phyloP scores from a whole-genome alignment of 2,113 vertebrate species.

The Melozone crissalis region DNA sequence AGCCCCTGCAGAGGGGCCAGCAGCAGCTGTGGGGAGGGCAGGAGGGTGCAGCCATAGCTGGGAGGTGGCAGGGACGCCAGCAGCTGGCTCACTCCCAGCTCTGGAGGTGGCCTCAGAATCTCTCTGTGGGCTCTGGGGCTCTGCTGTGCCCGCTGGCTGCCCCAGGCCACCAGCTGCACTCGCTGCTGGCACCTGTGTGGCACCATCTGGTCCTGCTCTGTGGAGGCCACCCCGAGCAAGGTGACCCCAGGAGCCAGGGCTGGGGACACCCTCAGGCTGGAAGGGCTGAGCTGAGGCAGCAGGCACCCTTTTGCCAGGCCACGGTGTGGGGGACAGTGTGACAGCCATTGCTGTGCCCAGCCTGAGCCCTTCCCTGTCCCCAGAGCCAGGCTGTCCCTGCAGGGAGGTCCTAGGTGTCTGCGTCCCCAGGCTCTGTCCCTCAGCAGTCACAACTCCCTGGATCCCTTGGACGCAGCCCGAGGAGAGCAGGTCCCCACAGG shows the following conservation, averaged over 20 bases:
- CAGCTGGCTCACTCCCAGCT: not conserved
- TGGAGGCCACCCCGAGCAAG: accelerated
- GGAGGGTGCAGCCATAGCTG: not conserved
- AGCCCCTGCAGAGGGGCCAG: not conserved
- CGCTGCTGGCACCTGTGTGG: no score
- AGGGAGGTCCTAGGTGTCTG: accelerated
- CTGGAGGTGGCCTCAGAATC: not conserved
- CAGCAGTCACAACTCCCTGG: accelerated
- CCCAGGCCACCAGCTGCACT: no score
- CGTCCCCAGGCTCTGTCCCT: not conserved
- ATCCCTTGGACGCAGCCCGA: accelerated
- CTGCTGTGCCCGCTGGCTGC: no score
- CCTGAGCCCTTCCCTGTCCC: not conserved
- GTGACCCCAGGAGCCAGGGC: not conserved
- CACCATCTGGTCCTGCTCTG: no score
- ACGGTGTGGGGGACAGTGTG: accelerated
- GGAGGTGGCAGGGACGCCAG: not conserved
- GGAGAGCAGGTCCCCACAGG: accelerated
- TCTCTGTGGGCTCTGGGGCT: no score
- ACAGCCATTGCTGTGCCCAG: no score
- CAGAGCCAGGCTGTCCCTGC: accelerated
- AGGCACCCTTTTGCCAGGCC: not conserved
- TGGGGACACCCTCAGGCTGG: accelerated
- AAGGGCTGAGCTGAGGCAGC: accelerated
- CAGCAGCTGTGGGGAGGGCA: not conserved